Evolutionary conservation across 2,888 invertebrate species (phyloP).

Genomic region (Diplolepis rosae): DNA sequence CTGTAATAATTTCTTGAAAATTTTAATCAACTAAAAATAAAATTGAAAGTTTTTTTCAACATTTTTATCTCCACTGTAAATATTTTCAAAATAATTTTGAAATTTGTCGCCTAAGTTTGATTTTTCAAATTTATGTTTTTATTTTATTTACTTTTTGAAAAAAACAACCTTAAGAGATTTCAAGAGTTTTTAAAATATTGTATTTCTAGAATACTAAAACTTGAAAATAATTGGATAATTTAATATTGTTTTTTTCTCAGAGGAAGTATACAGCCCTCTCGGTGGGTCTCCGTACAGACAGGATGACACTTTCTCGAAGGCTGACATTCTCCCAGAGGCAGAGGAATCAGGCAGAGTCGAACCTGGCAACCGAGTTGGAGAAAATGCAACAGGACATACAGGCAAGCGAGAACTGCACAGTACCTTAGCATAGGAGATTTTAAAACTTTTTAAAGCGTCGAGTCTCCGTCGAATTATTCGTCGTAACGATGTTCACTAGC

Average conservation of each 20-base stretch:
- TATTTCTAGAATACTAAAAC: too few species aligned
- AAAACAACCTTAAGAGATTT: too few species aligned
- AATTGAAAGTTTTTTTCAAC: too few species aligned
- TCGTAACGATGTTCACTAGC: slow-evolving; percentile 11
- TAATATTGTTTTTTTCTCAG: slow-evolving; percentile 59
- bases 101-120: too few species aligned
- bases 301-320: slow-evolving; percentile 63
- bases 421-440: slow-evolving; percentile 13
- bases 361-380: slow-evolving; percentile 62
- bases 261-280: slow-evolving; percentile 66
- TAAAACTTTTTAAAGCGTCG: slow-evolving; percentile 21
- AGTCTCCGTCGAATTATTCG: slow-evolving; percentile 29
- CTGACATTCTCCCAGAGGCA: slow-evolving; percentile 64
- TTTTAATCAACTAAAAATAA: too few species aligned
- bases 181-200: too few species aligned
- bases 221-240: too few species aligned
- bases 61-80: too few species aligned
- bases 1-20: too few species aligned
- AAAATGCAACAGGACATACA: slow-evolving; percentile 67
- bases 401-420: slow-evolving; percentile 54
- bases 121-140: too few species aligned
- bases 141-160: too few species aligned
- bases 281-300: slow-evolving; percentile 65
- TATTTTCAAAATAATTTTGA: slow-evolving; percentile 1
- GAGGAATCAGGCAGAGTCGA: slow-evolving; percentile 67